Evolutionary conservation across 2,888 invertebrate species (phyloP), one percentile per base, ranked within the genome.

Genomic region (Nomada ferruginata): DNA sequence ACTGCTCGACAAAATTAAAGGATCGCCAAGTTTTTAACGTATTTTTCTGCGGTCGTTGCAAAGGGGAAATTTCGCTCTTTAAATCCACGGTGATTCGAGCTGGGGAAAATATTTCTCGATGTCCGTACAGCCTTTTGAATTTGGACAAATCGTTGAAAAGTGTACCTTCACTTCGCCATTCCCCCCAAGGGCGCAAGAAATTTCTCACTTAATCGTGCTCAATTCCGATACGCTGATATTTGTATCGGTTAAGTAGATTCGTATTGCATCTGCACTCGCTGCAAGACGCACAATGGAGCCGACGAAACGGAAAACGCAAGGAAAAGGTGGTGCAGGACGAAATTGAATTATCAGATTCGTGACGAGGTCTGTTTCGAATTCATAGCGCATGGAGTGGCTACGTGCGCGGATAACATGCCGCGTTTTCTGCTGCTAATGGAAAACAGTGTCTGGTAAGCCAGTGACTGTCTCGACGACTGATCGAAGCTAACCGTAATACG

Each of bases 401-500:
- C 70, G 73, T 65, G 77, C 53, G 44, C 69, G 61, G 71, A 82
- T 65, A 75, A 64, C 82, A 29, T 13, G 15, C 68, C 72, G 75
- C 53, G 68, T 77, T 75, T 75, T 68, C 65, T 55, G 71, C 55
- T 64, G 79, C 63, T 82, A 84, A 84, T 84, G 75, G 85, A 74
- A 76, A 82, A 77, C 85, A 66, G 29, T 79, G 78, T 82, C 81
- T 78, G 81, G 70, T 76, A 79, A 36, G 79, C 69, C 81, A 86
- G 83, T 83, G 82, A 76, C 76, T 73, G 77, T 80, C 80, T 84
- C 86, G 63, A 66, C 70, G 71, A 63, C 59, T 79, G 87, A 87
- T 85, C 81, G 74, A 71, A 73, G 72, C 61, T 57, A 11, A 75
- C 53, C 76, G 75, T 89, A 89, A 89, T 89, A 81, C 85, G 86